These are phyloP conservation scores for Pangasius krempfi DNA, from an alignment of 2,797 vertebrate genomes.

Conservation along the genomic window DNA sequence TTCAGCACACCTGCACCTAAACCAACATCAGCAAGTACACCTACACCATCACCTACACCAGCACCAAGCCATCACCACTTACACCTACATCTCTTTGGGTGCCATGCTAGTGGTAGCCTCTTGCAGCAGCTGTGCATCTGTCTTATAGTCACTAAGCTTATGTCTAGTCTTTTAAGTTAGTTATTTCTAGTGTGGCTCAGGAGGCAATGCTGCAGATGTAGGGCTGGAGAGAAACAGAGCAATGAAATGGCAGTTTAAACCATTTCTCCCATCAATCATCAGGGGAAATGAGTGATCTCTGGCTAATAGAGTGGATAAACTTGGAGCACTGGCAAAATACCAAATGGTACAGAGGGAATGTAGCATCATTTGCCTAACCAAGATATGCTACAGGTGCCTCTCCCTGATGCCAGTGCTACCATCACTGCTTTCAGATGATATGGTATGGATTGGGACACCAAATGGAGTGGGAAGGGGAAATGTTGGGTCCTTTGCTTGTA, in stretches of 20 bases:
- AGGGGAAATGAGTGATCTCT: background rate
- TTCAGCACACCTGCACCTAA: background rate
- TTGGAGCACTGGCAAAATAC: background rate
- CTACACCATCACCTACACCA: slow-evolving; percentile 2
- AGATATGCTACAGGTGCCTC: background rate
- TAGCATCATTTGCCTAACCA: background rate
- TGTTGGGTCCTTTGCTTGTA: background rate
- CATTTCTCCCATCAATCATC: background rate
- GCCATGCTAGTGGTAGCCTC: background rate
- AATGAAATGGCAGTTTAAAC: background rate
- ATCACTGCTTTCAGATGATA: background rate
- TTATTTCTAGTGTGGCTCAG: background rate
- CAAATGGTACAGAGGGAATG: background rate
- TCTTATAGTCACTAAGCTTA: background rate
- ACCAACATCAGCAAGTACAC: background rate
- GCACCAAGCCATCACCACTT: background rate
- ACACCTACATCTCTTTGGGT: background rate
- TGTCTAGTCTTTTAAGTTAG: background rate
- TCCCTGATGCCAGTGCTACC: background rate
- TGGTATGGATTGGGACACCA: background rate
- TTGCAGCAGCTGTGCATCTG: background rate
- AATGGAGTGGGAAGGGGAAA: background rate
- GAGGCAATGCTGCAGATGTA: background rate
- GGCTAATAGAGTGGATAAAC: background rate
- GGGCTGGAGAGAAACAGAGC: background rate